Evolutionary conservation across 2,113 vertebrate species (phyloP), one percentile per base, ranked within the genome.

Genomic region (Oenanthe melanoleuca): DNA sequence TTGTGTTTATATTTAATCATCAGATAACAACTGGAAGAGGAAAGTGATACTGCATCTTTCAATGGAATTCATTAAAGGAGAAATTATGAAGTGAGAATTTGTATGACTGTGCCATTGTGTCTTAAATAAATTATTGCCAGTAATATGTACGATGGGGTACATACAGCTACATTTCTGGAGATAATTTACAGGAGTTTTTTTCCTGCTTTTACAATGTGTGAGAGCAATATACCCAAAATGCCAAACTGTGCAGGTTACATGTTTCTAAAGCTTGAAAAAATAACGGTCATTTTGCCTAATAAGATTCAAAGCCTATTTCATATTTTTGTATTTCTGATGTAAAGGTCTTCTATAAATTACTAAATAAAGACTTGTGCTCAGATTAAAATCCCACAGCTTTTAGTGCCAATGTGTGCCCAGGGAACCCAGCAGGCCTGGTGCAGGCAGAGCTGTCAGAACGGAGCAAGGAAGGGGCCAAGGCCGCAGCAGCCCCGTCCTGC

Each of bases 311-410:
- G 67, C 59, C 50, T 97, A 93, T 78, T 83, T 95, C 95, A 45
- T 98, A 98, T 98, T 98, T 98, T 98, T 98, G 85, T 98, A 98
- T 93, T 88, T 97, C 78, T 89, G 67, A 10, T 96, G 96, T 98
- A 97, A 96, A 97, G 93, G 33, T 93, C 49, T 98, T 98, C 98
- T 97, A 61, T 98, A 98, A 97, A 96, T 95, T 95, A 79, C 85
- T 84, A 91, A 98, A 97, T 95, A 94, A 97, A 84, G 31, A 91
- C 92, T 93, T 84, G 71, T 44, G 90, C 72, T 88, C 77, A 12
- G 96, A 96, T 96, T 47, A 64, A 59, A 33, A 25, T 24, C 2
- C 4, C 17, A 9, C 0, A 42, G 19, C 56, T 63, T 29, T 40
- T 24, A 64, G 44, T 81, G 73, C 4, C 2, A 2, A 0, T 29